phyloP scores from a whole-genome alignment of 2,888 invertebrate species.

The Atherix ibis region DNA sequence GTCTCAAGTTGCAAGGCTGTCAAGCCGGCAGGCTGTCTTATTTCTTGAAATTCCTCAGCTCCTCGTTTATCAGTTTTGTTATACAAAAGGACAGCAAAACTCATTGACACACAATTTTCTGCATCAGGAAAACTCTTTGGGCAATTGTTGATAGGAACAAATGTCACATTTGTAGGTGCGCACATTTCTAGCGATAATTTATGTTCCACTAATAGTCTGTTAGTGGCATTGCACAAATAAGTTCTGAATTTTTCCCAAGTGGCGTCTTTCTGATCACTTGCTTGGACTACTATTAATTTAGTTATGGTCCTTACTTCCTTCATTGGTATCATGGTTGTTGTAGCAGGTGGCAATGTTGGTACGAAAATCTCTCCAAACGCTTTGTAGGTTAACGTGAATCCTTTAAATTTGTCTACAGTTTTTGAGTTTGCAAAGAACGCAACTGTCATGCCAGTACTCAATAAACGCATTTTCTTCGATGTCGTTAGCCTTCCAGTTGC shows the following conservation, averaged over 20 bases:
- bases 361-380: not conserved
- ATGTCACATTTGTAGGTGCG: constrained; percentile 11
- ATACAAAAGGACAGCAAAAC: constrained; percentile 12
- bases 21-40: not conserved
- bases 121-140: constrained; percentile 13
- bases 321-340: not conserved
- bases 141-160: constrained; percentile 13
- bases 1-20: constrained; percentile 3
- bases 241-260: constrained; percentile 13
- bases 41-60: constrained; percentile 1
- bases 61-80: constrained; percentile 10
- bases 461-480: too few species aligned
- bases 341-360: not conserved
- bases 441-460: too few species aligned
- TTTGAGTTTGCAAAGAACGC: too few species aligned
- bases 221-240: constrained; percentile 11
- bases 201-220: constrained; percentile 7
- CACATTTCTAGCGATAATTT: constrained; percentile 10
- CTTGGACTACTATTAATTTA: constrained; percentile 2
- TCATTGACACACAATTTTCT: constrained; percentile 12
- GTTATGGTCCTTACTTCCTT: not conserved
- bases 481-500: too few species aligned
- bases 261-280: constrained; percentile 9
- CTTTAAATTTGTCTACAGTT: too few species aligned
- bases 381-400: not conserved